phyloP scores from a whole-genome alignment of 2,888 invertebrate genomes.

The Zaprionus lineosus region DNA sequence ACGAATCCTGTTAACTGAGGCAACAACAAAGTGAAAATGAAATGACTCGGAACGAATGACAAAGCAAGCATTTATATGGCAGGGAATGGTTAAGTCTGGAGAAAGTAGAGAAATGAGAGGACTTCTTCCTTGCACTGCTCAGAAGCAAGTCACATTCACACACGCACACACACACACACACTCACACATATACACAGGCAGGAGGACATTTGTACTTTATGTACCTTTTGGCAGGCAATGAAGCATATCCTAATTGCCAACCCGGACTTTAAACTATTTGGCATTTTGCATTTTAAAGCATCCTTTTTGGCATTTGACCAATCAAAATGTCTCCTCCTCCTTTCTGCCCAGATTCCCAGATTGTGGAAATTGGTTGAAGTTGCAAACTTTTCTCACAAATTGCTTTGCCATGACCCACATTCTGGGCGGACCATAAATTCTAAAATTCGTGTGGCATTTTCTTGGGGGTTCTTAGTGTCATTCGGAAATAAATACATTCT shows the following conservation, averaged over 20 bases:
- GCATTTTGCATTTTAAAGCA: slow-evolving; percentile 50
- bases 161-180: slow-evolving; percentile 31
- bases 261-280: slow-evolving; percentile 52
- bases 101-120: slow-evolving; percentile 5
- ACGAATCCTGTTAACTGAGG: slow-evolving; percentile 48
- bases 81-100: slow-evolving; percentile 38
- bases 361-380: background rate
- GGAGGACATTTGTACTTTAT: slow-evolving; percentile 51
- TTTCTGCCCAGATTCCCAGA: too few species aligned
- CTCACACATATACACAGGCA: slow-evolving; percentile 30
- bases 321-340: too few species aligned
- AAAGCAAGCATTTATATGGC: slow-evolving; percentile 75
- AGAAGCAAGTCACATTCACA: slow-evolving; percentile 33
- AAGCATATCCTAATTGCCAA: slow-evolving; percentile 70
- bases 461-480: too few species aligned
- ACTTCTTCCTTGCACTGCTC: slow-evolving; percentile 4
- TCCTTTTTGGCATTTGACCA: slow-evolving; percentile 26
- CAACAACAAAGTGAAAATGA: slow-evolving; percentile 79
- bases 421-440: too few species aligned
- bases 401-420: slow-evolving; percentile 7
- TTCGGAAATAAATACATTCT: too few species aligned
- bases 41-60: slow-evolving; percentile 79
- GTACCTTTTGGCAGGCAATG: slow-evolving; percentile 76
- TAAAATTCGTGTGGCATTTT: too few species aligned
- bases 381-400: background rate